These are phyloP conservation scores for Ceratotherium simum DNA, from an alignment of 2,113 vertebrate species.

Conservation along the genomic window DNA sequence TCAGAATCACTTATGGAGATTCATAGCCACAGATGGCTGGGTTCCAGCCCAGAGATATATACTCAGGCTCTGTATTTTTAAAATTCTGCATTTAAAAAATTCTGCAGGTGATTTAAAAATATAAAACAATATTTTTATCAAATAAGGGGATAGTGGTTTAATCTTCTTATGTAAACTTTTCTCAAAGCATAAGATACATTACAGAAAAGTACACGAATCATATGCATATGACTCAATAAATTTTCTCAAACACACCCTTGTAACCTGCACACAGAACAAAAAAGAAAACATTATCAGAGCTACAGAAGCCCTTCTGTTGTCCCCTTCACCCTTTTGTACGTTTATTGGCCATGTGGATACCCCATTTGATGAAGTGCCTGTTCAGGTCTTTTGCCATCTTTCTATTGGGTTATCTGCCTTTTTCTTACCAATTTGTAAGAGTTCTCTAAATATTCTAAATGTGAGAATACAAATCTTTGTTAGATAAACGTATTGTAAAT, in stretches of 20 bases:
- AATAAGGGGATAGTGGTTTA: slow-evolving; percentile 33
- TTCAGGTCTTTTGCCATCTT: not conserved
- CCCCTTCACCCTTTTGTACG: not conserved
- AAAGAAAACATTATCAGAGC: not conserved
- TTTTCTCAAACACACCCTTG: slow-evolving; percentile 34
- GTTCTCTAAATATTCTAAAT: not conserved
- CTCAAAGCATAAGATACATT: not conserved
- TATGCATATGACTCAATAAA: not conserved
- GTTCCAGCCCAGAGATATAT: slow-evolving; percentile 37
- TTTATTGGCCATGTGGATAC: not conserved
- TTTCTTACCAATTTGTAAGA: not conserved
- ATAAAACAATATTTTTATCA: slow-evolving; percentile 38
- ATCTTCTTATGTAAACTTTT: slow-evolving; percentile 22
- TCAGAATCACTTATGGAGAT: slow-evolving; percentile 32
- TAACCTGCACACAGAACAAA: not conserved
- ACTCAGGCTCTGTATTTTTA: slow-evolving; percentile 28
- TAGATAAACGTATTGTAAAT: not conserved
- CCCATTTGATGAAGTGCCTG: not conserved
- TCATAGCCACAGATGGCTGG: slow-evolving; percentile 28
- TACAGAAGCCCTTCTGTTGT: not conserved
- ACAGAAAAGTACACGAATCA: slow-evolving; percentile 47
- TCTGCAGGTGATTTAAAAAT: slow-evolving; percentile 58
- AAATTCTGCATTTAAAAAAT: slow-evolving; percentile 51
- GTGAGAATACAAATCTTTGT: slow-evolving; percentile 12
- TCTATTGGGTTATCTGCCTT: not conserved